Conservation (phyloP, 2,888 invertebrate genomes). For the Nomada hirtipes region DNA sequence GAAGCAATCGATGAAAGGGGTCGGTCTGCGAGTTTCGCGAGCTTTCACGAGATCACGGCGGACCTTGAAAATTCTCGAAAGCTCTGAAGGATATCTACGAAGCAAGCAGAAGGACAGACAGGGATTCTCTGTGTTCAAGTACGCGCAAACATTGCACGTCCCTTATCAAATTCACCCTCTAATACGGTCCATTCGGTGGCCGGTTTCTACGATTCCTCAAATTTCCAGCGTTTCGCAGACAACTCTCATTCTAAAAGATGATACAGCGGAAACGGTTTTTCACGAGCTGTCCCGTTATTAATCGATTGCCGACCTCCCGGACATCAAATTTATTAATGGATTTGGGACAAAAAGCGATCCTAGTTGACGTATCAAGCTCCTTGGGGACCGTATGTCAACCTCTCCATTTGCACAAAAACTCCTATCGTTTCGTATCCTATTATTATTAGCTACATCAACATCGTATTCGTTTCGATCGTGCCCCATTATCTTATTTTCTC, state of each 20-base stretch:
- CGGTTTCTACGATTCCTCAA: background rate
- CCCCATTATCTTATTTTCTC: background rate
- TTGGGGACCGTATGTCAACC: background rate
- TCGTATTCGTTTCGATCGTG: background rate
- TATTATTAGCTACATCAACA: background rate
- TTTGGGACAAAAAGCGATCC: background rate
- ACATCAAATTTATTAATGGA: conserved; percentile 24
- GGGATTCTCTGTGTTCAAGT: background rate
- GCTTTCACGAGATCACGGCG: background rate
- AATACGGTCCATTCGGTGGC: background rate
- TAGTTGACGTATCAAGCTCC: too few relatives aligned
- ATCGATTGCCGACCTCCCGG: conserved; percentile 5
- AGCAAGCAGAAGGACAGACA: background rate
- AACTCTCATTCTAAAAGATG: background rate
- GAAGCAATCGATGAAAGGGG: conserved; percentile 18
- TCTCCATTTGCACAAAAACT: background rate
- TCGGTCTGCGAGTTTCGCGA: background rate
- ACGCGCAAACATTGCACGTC: background rate
- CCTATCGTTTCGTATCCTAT: conserved; percentile 2
- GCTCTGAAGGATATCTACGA: background rate
- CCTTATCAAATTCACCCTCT: background rate
- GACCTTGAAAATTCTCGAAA: conserved; percentile 24
- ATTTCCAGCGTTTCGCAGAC: background rate
- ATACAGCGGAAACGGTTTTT: conserved; percentile 12
- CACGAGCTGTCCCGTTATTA: conserved; percentile 17